These are phyloP conservation scores for Melanotaenia nigrans DNA, from an alignment of 2,797 vertebrate species.

Conservation along the genomic window DNA sequence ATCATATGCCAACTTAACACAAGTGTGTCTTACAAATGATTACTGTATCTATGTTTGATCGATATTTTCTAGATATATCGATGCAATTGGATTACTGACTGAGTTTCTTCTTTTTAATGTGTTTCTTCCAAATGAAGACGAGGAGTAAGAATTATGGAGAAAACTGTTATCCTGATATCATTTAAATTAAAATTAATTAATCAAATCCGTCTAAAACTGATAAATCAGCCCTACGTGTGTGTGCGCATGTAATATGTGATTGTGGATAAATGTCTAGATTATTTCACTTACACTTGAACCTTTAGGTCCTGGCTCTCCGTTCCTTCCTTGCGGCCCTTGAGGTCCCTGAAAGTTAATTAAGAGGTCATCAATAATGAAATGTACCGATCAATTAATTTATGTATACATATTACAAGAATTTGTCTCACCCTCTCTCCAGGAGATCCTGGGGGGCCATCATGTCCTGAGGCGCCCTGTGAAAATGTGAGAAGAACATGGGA, in stretches of 20 bases:
- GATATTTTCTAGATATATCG: too few relatives aligned
- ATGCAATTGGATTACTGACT: too few relatives aligned
- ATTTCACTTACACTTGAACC: conserved; percentile 89
- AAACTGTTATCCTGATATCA: not conserved
- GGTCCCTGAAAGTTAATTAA: conserved; percentile 85
- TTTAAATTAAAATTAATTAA: not conserved
- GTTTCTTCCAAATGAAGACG: not conserved
- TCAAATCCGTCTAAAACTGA: not conserved
- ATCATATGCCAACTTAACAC: too few relatives aligned
- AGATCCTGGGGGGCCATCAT: conserved; percentile 92
- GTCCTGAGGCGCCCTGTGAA: conserved; percentile 90
- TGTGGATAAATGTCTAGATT: not conserved
- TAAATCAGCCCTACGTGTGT: not conserved
- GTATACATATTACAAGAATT: not conserved
- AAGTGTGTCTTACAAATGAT: too few relatives aligned
- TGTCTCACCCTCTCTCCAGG: conserved; percentile 91
- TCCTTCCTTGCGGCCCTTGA: conserved; percentile 92
- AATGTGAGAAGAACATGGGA: conserved; percentile 5
- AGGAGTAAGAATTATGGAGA: not conserved
- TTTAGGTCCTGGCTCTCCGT: conserved; percentile 95
- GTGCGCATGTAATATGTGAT: not conserved
- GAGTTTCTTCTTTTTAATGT: not conserved
- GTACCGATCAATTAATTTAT: not conserved
- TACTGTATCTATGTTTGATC: too few relatives aligned
- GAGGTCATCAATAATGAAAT: not conserved